These are phyloP conservation scores for Matsumyia berberina DNA, from an alignment of 2,888 invertebrate genomes.

Conservation along the genomic window DNA sequence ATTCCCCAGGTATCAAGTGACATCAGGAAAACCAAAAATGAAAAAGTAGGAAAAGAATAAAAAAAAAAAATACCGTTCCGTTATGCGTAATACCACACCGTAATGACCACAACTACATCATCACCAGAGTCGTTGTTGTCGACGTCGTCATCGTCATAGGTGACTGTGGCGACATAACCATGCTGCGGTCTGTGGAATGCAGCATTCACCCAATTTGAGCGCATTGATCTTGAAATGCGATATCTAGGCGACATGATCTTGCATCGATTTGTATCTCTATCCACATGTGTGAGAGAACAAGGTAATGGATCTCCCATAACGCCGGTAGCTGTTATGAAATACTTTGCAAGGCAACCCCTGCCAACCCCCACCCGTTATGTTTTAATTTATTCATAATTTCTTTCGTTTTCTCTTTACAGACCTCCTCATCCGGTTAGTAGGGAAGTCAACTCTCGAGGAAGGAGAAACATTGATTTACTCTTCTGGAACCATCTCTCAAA, in stretches of 20 bases:
- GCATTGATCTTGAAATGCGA: conserved; percentile 65
- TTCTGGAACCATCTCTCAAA: not conserved
- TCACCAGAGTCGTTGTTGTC: no score
- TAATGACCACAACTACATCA: conserved; percentile 54
- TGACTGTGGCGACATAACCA: conserved; percentile 15
- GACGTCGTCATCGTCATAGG: conserved; percentile 2
- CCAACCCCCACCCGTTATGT: no score
- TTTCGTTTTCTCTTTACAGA: conserved; percentile 1
- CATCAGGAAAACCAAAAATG: conserved; percentile 39
- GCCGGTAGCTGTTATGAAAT: conserved; percentile 10
- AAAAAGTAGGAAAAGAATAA: conserved; percentile 26
- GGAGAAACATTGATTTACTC: conserved; percentile 10
- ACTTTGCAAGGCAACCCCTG: not conserved
- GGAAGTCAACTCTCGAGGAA: conserved; percentile 10
- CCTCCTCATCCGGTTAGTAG: conserved; percentile 4
- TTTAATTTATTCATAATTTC: conserved; percentile 29
- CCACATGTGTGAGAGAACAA: no score
- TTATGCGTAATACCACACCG: conserved; percentile 59
- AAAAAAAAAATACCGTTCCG: conserved; percentile 50
- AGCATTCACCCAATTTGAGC: conserved; percentile 59
- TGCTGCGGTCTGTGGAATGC: conserved; percentile 53
- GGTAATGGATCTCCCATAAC: not conserved
- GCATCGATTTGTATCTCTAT: conserved; percentile 9
- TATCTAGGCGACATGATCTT: conserved; percentile 6
- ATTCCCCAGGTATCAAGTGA: conserved; percentile 53